Base-by-base conservation (phyloP, 30 jellyfish, hydroid and myxozoan genomes). In the Haliclystus octoradiatus region DNA sequence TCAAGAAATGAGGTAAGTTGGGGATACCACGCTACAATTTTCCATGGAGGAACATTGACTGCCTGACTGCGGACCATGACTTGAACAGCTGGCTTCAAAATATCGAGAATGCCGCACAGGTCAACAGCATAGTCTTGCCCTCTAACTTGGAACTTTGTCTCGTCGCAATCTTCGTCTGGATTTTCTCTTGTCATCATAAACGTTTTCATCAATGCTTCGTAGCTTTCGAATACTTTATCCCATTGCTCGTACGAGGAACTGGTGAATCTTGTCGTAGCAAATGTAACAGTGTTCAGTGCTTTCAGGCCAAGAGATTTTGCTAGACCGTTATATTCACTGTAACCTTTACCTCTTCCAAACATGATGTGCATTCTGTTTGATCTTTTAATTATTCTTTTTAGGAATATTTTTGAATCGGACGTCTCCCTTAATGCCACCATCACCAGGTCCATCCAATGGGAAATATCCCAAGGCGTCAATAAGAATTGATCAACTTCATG, bases 371-470 rank as follows among this genome's bases (percentile, higher is more conserved):
- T 26, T 2, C 79, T 50, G 49, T 69, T 49, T 46, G 79, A 46
- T 32, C 79, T 25, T 28, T 28, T 69, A 32, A 69, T 49, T 32
- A 69, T 26, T 24, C 49, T 26, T 50, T 69, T 69, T 25, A 69
- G 28, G 32, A 69, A 69, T 34, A n/a, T 15, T 26, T 71, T 5
- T 9, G 57, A 40, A 5, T 9, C 14, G 9, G 57, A 40, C 57
- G 57, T 40, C 57, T 40, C 57, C 49, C 70, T 24, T n/a, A 69
- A 30, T 19, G 35, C 50, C 51, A 35, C 79, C 66, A 69, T 51
- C 49, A 49, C 79, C 31, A 69, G 71, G 64, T 69, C 79, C 79
- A 69, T 69, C 79, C 79, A 69, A 71, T 69, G 79, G 31, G 79
- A 69, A 32, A 49, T 50, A 69, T 69, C 73, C 79, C 79, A 69